Evolutionary conservation across 2,888 invertebrate species (phyloP).

Genomic region (Volucella inflata): DNA sequence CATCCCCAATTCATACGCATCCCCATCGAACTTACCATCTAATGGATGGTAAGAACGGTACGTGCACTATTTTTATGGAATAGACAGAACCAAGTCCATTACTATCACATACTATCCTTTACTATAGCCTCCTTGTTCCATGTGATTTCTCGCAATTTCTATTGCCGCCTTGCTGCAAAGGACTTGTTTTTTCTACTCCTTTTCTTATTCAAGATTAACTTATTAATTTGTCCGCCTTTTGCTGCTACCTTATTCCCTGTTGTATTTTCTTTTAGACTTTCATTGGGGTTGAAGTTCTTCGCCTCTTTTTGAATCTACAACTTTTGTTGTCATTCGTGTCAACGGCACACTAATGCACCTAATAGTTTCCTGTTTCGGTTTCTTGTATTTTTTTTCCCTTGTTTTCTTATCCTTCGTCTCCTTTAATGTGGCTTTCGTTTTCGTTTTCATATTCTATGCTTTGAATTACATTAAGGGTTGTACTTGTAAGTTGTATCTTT

Average conservation of each 20-base stretch:
- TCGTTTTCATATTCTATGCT: constrained; percentile 7
- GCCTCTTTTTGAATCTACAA: constrained; percentile 10
- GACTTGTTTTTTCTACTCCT: constrained; percentile 26
- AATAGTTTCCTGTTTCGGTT: constrained; percentile 64
- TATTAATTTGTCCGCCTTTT: constrained; percentile 53
- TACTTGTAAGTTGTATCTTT: constrained; percentile 3
- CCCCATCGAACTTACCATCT: not conserved
- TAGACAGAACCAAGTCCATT: not conserved
- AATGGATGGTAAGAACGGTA: constrained; percentile 9
- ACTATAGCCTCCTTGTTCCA: constrained; percentile 6
- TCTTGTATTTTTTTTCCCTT: constrained; percentile 11
- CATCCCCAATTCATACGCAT: not conserved
- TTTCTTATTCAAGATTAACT: constrained; percentile 64
- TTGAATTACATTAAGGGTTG: constrained; percentile 48
- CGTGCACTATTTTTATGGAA: not conserved
- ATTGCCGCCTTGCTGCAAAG: constrained; percentile 28
- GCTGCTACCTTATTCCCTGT: not conserved
- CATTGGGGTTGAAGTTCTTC: not conserved
- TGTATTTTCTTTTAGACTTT: not conserved
- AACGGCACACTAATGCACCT: constrained; percentile 70
- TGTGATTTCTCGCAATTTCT: constrained; percentile 30
- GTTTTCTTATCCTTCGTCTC: constrained; percentile 15
- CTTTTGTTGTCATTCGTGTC: constrained; percentile 60
- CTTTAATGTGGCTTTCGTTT: not conserved
- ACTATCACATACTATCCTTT: constrained; percentile 12